Base-by-base conservation (phyloP, 2,888 invertebrate genomes). In the Noctua comes region DNA sequence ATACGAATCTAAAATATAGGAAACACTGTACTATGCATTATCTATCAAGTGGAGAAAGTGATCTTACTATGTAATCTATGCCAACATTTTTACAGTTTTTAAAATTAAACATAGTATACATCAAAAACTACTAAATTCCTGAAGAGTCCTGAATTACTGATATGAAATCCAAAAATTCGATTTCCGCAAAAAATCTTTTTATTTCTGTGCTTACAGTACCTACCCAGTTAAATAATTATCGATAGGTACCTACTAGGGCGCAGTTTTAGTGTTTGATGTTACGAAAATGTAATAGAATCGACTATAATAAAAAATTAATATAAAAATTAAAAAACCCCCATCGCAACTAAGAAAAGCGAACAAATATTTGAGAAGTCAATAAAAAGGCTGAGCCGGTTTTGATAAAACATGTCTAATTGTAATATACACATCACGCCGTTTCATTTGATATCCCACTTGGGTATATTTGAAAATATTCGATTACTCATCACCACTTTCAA, bases 1-100 rank as follows among this genome's bases (percentile, higher is more conserved):
- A 84, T 79, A 82, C 46, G 0, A 68, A 84, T 82, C 78, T 71
- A 74, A 84, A 76, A 71, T 78, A 82, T 86, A 86, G 82, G 88
- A 80, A 88, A 77, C 59, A 43, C 72, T 71, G 21, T 64, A 74
- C 71, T 72, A 51, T 64, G 51, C 59, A 78, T 51, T 83, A 80
- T 79, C 73, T 71, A 85, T 85, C 78, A 65, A 76, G 76, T 54
- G 59, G 85, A 75, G 88, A 89, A 88, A 88, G 88, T 86, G 64
- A 85, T 80, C 76, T 79, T 24, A 69, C 71, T 68, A n/a, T 27
- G 59, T 31, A 64, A 82, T 73, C 68, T 82, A 51, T 27, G 51
- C 66, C n/a, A 65, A 65, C 57, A 54, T 64, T 46, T 10, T 36
- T 43, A 51, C 10, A 8, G 21, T 43, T 79, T 79, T 62, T 70